Evolutionary conservation across 2,113 vertebrate species (phyloP).

Genomic region (human (Homo sapiens)): DNA sequence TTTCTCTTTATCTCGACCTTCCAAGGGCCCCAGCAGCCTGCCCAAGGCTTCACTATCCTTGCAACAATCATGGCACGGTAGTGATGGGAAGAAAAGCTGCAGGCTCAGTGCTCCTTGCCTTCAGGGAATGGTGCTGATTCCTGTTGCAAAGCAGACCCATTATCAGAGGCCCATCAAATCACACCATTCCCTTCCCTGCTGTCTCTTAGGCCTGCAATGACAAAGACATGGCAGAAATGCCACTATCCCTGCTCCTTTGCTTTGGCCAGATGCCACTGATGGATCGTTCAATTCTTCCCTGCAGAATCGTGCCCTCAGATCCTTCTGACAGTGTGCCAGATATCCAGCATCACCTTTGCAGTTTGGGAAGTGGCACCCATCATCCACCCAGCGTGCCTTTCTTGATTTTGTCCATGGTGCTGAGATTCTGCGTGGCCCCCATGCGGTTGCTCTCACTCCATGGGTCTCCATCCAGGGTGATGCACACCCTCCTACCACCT

Average conservation of each 20-base stretch:
- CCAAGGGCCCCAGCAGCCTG: too few relatives aligned
- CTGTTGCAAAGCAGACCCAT: background rate
- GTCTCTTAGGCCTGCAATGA: background rate
- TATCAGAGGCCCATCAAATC: background rate
- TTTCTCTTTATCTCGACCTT: background rate
- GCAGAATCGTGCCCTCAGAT: background rate
- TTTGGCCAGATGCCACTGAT: background rate
- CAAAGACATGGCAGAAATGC: too few relatives aligned
- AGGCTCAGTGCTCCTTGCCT: accelerated
- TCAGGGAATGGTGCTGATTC: too few relatives aligned
- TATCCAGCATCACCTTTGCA: accelerated
- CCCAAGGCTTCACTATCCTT: accelerated
- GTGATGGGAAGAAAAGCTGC: accelerated
- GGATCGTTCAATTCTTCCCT: background rate
- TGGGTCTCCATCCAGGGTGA: background rate
- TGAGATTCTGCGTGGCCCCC: background rate
- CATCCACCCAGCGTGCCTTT: accelerated
- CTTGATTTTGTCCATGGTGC: background rate
- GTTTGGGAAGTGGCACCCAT: accelerated
- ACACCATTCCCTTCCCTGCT: background rate
- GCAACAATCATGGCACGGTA: accelerated
- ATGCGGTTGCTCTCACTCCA: accelerated
- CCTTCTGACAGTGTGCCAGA: background rate
- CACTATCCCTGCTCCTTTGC: background rate
- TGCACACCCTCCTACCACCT: accelerated